Evolutionary conservation across 2,888 invertebrate species (phyloP).

Genomic region (Smittia sp.): DNA sequence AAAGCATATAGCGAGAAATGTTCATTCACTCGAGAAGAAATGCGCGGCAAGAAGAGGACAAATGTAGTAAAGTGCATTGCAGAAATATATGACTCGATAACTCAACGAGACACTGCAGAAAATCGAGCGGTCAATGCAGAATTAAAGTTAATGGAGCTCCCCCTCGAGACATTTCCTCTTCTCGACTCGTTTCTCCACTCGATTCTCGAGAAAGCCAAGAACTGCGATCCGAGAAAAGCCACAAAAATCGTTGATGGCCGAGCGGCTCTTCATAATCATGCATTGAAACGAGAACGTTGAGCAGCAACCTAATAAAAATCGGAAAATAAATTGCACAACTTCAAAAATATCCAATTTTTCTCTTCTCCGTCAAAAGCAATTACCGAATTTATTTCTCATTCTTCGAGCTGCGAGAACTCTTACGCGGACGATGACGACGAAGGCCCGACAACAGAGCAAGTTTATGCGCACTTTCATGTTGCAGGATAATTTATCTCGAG

Average conservation of each 20-base stretch:
- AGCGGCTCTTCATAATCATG: slow-evolving; percentile 22
- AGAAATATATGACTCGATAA: slow-evolving; percentile 40
- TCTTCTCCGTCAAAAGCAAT: slow-evolving; percentile 40
- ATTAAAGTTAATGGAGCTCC: slow-evolving; percentile 35
- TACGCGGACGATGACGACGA: neutral
- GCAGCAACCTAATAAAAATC: slow-evolving; percentile 3
- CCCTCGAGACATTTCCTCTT: slow-evolving; percentile 36
- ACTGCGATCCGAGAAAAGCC: neutral
- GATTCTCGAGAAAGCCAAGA: neutral
- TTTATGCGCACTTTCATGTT: neutral
- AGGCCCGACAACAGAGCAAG: neutral
- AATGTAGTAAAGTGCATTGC: slow-evolving; percentile 23
- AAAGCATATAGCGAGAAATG: slow-evolving; percentile 1
- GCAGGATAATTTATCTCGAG: neutral
- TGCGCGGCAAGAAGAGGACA: neutral
- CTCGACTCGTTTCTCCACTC: neutral
- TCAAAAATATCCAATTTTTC: slow-evolving; percentile 20
- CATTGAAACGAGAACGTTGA: slow-evolving; percentile 5
- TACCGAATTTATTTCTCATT: slow-evolving; percentile 38
- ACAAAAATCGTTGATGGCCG: slow-evolving; percentile 21
- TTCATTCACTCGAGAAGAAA: slow-evolving; percentile 9
- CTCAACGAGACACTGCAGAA: slow-evolving; percentile 39
- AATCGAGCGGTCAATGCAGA: slow-evolving; percentile 1
- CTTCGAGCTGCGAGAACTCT: neutral
- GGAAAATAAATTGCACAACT: slow-evolving; percentile 38